A percentile compares a stretch with the other conserved stretches of the same genome.
Evolutionary conservation across 2,888 invertebrate species (phyloP).

Genomic region (Watsonalla binaria): DNA sequence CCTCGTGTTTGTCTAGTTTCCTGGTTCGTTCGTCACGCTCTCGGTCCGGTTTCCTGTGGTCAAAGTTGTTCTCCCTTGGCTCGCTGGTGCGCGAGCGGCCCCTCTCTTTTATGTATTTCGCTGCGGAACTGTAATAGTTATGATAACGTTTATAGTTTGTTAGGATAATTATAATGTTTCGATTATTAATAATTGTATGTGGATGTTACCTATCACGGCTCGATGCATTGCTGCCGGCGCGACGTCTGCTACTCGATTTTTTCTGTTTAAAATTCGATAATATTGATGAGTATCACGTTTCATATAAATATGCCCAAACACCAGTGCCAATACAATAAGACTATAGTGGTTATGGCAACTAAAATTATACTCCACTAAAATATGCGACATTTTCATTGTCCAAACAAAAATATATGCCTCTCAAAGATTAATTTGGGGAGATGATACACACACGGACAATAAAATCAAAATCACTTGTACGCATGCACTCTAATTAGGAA

Average conservation of each 20-base stretch:
- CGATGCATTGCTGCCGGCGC: conserved; percentile 57
- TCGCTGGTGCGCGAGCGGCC: conserved; percentile 51
- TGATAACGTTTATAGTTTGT: neutral
- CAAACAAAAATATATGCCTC: conserved; percentile 7
- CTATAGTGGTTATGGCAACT: conserved; percentile 74
- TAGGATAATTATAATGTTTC: no score
- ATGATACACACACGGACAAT: conserved; percentile 43
- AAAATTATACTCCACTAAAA: conserved; percentile 52
- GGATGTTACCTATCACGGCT: conserved; percentile 55
- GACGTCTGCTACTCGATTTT: conserved; percentile 65
- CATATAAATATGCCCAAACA: conserved; percentile 44
- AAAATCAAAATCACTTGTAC: conserved; percentile 50
- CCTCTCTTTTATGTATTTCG: conserved; percentile 52
- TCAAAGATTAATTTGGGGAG: conserved; percentile 15
- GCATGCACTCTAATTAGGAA: conserved; percentile 65
- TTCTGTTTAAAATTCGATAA: conserved; percentile 64
- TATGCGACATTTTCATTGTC: conserved; percentile 45
- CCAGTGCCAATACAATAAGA: conserved; percentile 77
- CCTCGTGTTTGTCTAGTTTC: conserved; percentile 61
- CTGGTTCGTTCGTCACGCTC: conserved; percentile 62
- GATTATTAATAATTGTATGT: no score
- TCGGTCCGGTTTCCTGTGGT: conserved; percentile 58
- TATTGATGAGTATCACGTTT: conserved; percentile 33
- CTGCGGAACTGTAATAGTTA: conserved; percentile 57
- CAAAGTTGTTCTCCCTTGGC: conserved; percentile 46